Evolutionary conservation across 30 jellyfish, hydroid and myxozoan genomes (phyloP).

Genomic region (Pseudorhiza aurosa): DNA sequence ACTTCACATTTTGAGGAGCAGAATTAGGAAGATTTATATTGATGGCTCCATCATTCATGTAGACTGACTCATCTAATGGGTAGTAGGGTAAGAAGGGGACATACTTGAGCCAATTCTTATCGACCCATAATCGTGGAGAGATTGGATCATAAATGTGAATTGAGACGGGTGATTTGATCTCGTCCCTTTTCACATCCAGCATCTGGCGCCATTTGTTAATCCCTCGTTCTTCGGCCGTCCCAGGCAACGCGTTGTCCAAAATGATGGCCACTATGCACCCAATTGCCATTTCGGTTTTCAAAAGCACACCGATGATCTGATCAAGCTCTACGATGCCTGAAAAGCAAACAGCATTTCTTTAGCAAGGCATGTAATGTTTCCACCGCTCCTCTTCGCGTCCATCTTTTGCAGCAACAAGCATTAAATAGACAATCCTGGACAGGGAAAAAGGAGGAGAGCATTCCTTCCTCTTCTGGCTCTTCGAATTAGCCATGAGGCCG

Average conservation of each 20-base stretch:
- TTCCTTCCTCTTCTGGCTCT: no score
- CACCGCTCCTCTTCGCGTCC: no score
- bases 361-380: no score
- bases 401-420: no score
- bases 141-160: slow-evolving; percentile 76
- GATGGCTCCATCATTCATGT: no score
- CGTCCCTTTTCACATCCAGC: not conserved
- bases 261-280: slow-evolving; percentile 74
- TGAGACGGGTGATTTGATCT: not conserved
- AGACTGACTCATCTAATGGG: not conserved
- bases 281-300: slow-evolving; percentile 83
- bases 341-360: no score
- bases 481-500: no score
- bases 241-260: slow-evolving; percentile 78
- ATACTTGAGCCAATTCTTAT: slow-evolving; percentile 52
- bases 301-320: slow-evolving; percentile 73
- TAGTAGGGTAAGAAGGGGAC: slow-evolving; percentile 87
- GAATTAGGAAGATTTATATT: no score
- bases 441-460: no score
- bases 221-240: slow-evolving; percentile 84
- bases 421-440: no score
- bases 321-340: slow-evolving; percentile 69
- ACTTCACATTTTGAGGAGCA: no score
- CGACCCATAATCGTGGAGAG: slow-evolving; percentile 31
- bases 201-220: slow-evolving; percentile 61